These are phyloP conservation scores for Erpornis zantholeuca DNA, from an alignment of 2,113 vertebrate species.

Conservation along the genomic window DNA sequence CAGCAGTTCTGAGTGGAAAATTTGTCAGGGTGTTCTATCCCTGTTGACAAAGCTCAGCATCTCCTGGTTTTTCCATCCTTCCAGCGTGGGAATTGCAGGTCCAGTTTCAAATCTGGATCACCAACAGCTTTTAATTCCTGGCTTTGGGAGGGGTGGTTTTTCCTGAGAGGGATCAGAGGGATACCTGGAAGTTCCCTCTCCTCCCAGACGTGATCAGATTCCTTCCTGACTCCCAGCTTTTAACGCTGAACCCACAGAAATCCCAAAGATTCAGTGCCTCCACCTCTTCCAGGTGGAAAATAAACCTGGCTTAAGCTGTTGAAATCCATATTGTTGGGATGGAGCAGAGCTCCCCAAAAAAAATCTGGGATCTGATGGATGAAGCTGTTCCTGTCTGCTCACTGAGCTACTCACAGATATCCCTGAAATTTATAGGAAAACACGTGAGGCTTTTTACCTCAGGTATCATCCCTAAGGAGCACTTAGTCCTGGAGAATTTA, in stretches of 20 bases:
- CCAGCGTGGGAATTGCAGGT: neutral
- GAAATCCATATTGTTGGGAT: neutral
- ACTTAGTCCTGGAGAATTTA: neutral
- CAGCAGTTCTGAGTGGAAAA: rapidly evolving
- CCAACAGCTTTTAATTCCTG: no score
- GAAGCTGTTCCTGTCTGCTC: neutral
- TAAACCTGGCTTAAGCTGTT: neutral
- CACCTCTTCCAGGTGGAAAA: neutral
- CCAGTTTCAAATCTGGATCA: neutral
- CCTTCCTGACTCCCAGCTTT: no score
- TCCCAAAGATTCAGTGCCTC: neutral
- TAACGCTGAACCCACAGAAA: no score
- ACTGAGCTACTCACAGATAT: neutral
- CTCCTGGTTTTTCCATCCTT: neutral
- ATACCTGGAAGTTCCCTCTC: no score
- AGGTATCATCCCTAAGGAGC: neutral
- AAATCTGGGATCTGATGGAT: neutral
- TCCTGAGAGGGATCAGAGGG: no score
- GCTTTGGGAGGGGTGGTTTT: no score
- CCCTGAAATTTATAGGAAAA: neutral
- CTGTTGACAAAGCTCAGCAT: neutral
- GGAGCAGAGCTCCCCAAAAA: neutral
- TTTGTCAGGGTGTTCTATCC: neutral
- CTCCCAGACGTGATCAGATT: no score
- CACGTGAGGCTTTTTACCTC: neutral